Base-by-base conservation (phyloP, 2,888 invertebrate species). In the Ganaspis brasiliensis region DNA sequence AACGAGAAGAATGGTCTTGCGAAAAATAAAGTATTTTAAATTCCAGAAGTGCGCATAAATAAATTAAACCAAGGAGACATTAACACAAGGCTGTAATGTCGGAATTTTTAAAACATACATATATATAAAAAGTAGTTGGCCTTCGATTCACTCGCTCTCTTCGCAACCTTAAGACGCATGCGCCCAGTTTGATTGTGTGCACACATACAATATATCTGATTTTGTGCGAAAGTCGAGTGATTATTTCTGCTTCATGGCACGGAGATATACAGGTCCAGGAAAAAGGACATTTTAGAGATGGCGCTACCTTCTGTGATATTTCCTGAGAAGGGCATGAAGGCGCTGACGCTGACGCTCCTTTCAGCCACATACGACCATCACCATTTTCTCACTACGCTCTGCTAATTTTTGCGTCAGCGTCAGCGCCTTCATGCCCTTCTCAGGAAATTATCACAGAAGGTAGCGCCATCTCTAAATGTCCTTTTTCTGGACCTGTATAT, bases 71-170 rank as follows among this genome's bases (percentile, higher is more conserved):
- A 67, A 67, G 63, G 24, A n/a, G 37, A 24, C 9, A 40, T 40
- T 63, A n/a, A 63, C 14, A 21, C 24, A 67, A 67, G 45, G 63
- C 24, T 45, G 37, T 40, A 67, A 21, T 45, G 24, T 24, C 40
- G 40, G 63, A 45, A 67, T 67, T 40, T 67, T 45, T 67, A n/a
- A 45, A 67, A 67, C 63, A 63, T 63, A 40, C 45, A 67, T 45
- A 63, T 61, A 40, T 21, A 45, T 21, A 67, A 67, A 45, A 67
- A 67, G 63, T 67, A 21, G 63, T 67, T 67, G 63, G 63, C 63
- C 63, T 67, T 67, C 63, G 45, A 24, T 67, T 40, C 40, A 67
- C 63, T 67, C 63, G 45, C 37, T 67, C 63, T 67, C 40, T 67
- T 21, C 24, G 63, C 21, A 67, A 24, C 45, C 40, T 67, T 19